Percentiles rank a stretch among this genome's conserved stretches.
Conservation (phyloP, 2,888 invertebrate genomes). For the Abscondita cerata region DNA sequence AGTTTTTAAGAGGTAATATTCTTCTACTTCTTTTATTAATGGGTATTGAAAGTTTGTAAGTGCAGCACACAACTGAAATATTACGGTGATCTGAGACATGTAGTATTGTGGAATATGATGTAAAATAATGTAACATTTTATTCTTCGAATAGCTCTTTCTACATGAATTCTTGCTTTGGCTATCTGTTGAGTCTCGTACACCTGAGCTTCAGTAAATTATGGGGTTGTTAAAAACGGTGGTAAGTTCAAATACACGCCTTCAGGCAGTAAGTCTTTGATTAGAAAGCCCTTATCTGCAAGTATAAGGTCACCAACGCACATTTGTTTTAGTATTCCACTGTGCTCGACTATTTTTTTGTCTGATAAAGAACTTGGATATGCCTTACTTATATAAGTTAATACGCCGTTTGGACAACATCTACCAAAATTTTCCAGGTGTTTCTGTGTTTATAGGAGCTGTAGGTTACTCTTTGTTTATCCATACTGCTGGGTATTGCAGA, state of each 20-base stretch:
- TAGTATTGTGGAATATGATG: neutral
- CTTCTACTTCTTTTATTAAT: conserved; percentile 2
- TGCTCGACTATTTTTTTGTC: conserved; percentile 40
- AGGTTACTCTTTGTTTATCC: conserved; percentile 33
- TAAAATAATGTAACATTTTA: conserved; percentile 34
- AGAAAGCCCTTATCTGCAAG: too few species aligned
- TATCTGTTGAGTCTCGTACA: conserved; percentile 38
- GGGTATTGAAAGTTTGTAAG: conserved; percentile 1
- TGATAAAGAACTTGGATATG: conserved; percentile 44
- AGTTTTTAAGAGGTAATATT: too few species aligned
- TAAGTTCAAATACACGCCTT: conserved; percentile 43
- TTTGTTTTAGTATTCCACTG: conserved; percentile 35
- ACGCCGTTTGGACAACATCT: conserved; percentile 43
- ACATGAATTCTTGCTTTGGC: conserved; percentile 42
- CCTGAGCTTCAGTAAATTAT: conserved; percentile 38
- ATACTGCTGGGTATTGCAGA: conserved; percentile 28
- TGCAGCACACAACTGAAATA: conserved; percentile 1
- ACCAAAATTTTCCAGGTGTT: conserved; percentile 44
- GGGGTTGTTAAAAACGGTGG: conserved; percentile 43
- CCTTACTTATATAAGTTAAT: too few species aligned
- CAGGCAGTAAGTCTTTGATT: conserved; percentile 42
- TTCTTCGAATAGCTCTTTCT: conserved; percentile 40
- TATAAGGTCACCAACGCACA: conserved; percentile 41
- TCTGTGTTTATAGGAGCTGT: conserved; percentile 40
- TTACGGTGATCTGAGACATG: neutral